A percentile compares a stretch with the other conserved stretches of the same genome.
phyloP scores from a whole-genome alignment of 2,797 vertebrate species.

The Percopsis omiscomaycus region DNA sequence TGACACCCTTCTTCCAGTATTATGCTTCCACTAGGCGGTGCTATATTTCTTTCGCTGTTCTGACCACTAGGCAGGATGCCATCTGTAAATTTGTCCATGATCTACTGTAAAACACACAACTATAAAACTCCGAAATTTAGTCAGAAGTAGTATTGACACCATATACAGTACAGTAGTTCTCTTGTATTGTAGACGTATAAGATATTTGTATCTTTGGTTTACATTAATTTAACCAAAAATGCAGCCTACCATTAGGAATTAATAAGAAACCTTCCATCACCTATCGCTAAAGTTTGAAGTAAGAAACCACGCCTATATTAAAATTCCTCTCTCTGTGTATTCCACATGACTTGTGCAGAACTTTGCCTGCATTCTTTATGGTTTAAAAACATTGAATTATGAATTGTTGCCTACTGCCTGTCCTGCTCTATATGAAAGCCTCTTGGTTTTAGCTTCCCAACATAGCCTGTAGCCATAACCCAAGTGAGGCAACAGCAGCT shows the following conservation, averaged over 20 bases:
- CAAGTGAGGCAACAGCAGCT: constrained; percentile 50
- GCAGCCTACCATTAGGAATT: too few species aligned
- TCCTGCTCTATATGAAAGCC: too few species aligned
- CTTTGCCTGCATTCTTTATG: constrained; percentile 23
- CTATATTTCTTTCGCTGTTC: constrained; percentile 59
- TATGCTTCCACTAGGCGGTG: constrained; percentile 74
- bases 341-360: constrained; percentile 36
- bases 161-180: too few species aligned
- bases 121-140: background rate
- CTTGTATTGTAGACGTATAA: background rate
- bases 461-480: constrained; percentile 55
- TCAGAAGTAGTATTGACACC: background rate
- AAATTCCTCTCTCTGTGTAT: constrained; percentile 12
- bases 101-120: too few species aligned
- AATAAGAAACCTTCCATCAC: too few species aligned
- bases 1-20: background rate
- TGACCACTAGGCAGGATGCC: constrained; percentile 29
- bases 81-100: background rate
- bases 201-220: background rate
- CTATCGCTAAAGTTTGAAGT: too few species aligned
- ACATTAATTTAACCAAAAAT: background rate
- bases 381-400: constrained; percentile 24
- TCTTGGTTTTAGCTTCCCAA: constrained; percentile 37
- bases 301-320: too few species aligned
- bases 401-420: constrained; percentile 26